Evolutionary conservation across 1,140 invertebrate genomes (phyloP), one percentile per base, ranked within the genome.

Genomic region (Halotydeus destructor): DNA sequence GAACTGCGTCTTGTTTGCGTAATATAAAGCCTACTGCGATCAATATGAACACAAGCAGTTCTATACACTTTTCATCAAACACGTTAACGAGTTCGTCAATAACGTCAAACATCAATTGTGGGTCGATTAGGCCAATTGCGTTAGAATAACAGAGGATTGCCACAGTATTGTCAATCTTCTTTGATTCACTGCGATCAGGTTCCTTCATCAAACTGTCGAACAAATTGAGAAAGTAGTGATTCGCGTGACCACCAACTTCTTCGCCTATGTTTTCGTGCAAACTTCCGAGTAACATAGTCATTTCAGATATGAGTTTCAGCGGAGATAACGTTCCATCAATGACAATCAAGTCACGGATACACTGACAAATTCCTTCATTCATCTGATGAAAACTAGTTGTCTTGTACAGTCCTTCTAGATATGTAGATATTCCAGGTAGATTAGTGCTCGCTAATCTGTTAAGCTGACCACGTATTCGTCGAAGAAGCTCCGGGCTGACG

Each of bases 41-140:
- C 2, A 49, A 21, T 14, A 24, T 35, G 1, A 38, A 19, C 11
- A 50, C 16, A 26, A 49, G 31, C 8, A 49, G 14, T 46, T 49
- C 45, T 18, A 49, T 43, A 4, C 28, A 38, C 31, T 49, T 49
- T 12, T 25, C 33, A 23, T 47, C 39, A 31, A 49, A 43, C 21
- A 12, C 11, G 11, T 43, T 22, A 14, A 5, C 12, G 2, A 49
- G 21, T 30, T 38, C 37, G 5, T 43, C 40, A 1, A 46, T 38
- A n/a, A 49, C 34, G 18, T 46, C 43, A 25, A 31, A 49, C 3
- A 49, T 31, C 23, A 49, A 19, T n/a, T 23, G 11, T 14, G 24
- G 28, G 14, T 43, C 41, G 8, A 48, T 36, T 0, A 49, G 12
- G 23, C 37, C 37, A 28, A 12, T 22, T 8, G 33, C 16, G 32